Percentiles rank a stretch among this genome's conserved stretches.
Conservation (phyloP, 2,888 invertebrate genomes). For the Drosophila kokeensis region DNA sequence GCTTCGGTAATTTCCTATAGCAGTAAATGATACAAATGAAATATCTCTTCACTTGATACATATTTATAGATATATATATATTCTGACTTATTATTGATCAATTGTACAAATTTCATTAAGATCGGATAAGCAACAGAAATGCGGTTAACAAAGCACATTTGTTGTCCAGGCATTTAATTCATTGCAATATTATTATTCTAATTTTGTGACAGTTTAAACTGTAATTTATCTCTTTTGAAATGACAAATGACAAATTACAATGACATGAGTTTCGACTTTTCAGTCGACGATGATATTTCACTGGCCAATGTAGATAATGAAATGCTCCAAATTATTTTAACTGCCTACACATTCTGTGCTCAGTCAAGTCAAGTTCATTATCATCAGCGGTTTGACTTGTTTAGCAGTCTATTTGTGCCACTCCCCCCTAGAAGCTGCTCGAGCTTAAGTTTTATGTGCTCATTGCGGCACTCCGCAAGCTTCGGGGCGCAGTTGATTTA, state of each 20-base stretch:
- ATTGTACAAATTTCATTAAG: neutral
- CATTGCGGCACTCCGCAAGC: constrained; percentile 16
- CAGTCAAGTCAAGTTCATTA: constrained; percentile 65
- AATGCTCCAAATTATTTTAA: constrained; percentile 2
- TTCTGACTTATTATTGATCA: neutral
- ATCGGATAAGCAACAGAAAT: neutral
- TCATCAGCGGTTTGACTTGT: constrained; percentile 40
- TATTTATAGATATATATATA: too few relatives aligned
- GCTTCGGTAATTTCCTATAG: neutral
- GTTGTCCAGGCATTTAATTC: neutral
- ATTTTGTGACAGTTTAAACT: neutral
- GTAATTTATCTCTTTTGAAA: neutral
- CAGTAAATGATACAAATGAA: too few relatives aligned
- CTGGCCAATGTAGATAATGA: constrained; percentile 3
- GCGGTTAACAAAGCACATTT: neutral
- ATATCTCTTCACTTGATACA: too few relatives aligned
- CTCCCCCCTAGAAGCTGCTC: neutral
- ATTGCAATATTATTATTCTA: neutral
- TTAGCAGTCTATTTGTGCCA: neutral
- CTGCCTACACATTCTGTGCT: constrained; percentile 4
- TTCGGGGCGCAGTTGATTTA: constrained; percentile 66
- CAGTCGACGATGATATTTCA: neutral
- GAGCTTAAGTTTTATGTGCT: constrained; percentile 25
- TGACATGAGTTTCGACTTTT: neutral
- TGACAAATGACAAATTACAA: neutral